A percentile compares a stretch with the other conserved stretches of the same genome.
phyloP scores from a whole-genome alignment of 2,113 vertebrate genomes.

The Cercocebus atys region DNA sequence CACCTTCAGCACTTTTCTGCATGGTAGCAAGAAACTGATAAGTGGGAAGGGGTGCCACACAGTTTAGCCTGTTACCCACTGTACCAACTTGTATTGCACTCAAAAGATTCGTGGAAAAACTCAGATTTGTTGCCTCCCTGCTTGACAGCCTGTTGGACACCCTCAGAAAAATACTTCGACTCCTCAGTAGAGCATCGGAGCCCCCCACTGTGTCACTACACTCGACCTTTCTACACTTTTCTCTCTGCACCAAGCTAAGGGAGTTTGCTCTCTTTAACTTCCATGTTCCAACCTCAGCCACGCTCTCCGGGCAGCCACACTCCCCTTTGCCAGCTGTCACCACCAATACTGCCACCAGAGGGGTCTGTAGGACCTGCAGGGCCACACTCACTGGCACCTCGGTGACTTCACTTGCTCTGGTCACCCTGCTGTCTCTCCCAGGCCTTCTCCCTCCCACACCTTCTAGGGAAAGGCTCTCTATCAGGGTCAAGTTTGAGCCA shows the following conservation, averaged over 20 bases:
- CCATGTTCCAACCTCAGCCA: background rate
- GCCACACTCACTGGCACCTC: background rate
- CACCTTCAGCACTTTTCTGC: background rate
- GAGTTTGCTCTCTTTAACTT: background rate
- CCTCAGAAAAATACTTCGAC: background rate
- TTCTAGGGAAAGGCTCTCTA: background rate
- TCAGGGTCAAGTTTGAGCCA: background rate
- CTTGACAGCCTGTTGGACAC: background rate
- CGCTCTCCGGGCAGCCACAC: background rate
- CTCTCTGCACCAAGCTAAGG: background rate
- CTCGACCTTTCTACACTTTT: background rate
- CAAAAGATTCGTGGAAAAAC: background rate
- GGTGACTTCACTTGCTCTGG: too few species aligned
- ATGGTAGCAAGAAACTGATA: background rate
- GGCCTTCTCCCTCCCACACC: too few species aligned
- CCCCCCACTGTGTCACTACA: background rate
- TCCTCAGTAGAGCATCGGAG: background rate
- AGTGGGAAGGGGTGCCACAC: accelerated
- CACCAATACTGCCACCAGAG: too few species aligned
- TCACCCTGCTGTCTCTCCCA: background rate
- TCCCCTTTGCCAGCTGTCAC: background rate
- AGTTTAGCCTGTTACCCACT: background rate
- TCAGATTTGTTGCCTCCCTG: background rate
- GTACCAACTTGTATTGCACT: background rate
- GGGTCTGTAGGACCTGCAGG: background rate